A percentile compares a stretch with the other conserved stretches of the same genome.
Evolutionary conservation across 2,888 invertebrate genomes (phyloP).

Genomic region (Erebia epiphron): DNA sequence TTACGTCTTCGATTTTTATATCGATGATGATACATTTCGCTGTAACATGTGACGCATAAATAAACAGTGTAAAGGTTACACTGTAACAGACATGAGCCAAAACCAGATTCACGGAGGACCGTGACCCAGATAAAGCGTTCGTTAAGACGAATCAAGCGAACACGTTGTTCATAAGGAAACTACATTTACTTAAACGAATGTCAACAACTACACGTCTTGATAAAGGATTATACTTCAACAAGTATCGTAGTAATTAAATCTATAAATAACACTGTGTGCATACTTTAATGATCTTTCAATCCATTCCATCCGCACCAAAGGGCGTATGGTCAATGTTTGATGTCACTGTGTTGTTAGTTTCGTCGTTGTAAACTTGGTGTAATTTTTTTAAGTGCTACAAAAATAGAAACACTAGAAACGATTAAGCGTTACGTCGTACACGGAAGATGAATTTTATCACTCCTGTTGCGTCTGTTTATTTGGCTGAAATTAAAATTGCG

Average conservation of each 20-base stretch:
- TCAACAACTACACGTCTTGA: conserved; percentile 3
- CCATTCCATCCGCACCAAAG: conserved; percentile 1
- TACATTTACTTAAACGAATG: conserved; percentile 9
- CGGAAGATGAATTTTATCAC: conserved; percentile 52
- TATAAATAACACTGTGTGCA: neutral
- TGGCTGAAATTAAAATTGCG: too few relatives aligned
- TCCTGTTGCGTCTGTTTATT: conserved; percentile 44
- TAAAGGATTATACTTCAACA: neutral
- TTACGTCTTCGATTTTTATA: conserved; percentile 20
- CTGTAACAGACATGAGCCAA: conserved; percentile 50
- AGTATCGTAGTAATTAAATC: neutral
- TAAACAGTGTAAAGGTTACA: conserved; percentile 43
- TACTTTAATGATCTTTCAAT: conserved; percentile 17
- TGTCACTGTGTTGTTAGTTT: conserved; percentile 50
- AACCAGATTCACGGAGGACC: conserved; percentile 65
- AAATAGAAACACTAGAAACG: conserved; percentile 62
- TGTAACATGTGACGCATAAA: conserved; percentile 42
- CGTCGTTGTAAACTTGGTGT: conserved; percentile 21
- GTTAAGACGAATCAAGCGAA: conserved; percentile 59
- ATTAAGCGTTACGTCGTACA: too few relatives aligned
- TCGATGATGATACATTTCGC: conserved; percentile 40
- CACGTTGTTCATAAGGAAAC: conserved; percentile 31
- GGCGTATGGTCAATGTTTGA: conserved; percentile 48
- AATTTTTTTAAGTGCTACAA: conserved; percentile 54
- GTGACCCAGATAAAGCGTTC: conserved; percentile 73